phyloP scores from a whole-genome alignment of 2,113 vertebrate species.

The Rhegmatorhina hoffmannsi region DNA sequence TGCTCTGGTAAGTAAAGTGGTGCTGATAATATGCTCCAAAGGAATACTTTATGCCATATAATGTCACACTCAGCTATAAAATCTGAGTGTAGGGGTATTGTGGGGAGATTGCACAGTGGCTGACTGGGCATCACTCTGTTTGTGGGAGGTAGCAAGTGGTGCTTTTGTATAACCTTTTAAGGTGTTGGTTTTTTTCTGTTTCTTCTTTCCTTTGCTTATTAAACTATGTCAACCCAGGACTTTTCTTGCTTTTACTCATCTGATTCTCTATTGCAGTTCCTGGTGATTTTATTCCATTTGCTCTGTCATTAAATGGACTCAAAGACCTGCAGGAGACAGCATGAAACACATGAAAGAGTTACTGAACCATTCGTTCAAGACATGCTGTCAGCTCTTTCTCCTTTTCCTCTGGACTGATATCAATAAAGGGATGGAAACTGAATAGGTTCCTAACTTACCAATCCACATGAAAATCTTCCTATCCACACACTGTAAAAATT shows the following conservation, averaged over 20 bases:
- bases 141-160: not conserved
- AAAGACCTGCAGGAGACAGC: slow-evolving; percentile 17
- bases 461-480: not conserved
- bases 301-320: not conserved
- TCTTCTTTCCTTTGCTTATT: not conserved
- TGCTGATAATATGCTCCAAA: fast-evolving
- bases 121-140: not conserved
- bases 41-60: not conserved
- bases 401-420: not conserved
- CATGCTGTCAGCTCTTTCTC: not conserved
- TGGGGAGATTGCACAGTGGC: not conserved
- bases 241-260: not conserved
- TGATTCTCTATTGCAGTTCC: not conserved
- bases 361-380: not conserved
- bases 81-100: not conserved
- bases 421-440: slow-evolving; percentile 10
- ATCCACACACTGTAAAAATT: not conserved
- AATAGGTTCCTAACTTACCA: not conserved
- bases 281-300: not conserved
- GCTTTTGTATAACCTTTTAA: not conserved
- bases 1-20: not conserved
- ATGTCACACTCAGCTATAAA: not conserved
- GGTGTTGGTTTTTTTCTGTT: not conserved
- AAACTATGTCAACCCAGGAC: not conserved
- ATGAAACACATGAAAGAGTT: slow-evolving; percentile 36